Conservation (phyloP, 2,113 vertebrate genomes). For the Agapornis roseicollis region DNA sequence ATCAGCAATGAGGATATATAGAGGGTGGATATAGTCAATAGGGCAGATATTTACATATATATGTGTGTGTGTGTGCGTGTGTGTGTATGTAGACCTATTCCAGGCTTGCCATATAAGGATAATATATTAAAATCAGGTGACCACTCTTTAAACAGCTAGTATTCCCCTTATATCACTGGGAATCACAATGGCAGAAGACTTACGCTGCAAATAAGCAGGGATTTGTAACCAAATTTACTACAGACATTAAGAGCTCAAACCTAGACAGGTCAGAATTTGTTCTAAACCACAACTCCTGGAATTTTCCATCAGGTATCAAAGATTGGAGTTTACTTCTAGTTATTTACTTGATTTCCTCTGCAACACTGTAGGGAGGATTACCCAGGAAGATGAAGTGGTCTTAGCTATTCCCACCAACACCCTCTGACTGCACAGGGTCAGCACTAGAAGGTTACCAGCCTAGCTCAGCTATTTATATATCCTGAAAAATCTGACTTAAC, state of each 20-base stretch:
- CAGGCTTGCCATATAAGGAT: not conserved
- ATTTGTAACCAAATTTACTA: not conserved
- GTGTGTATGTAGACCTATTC: not conserved
- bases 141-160: not conserved
- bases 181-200: not conserved
- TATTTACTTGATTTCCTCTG: not conserved
- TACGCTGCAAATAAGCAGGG: not conserved
- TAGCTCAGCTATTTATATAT: not conserved
- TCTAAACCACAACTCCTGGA: not conserved
- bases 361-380: not conserved
- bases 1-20: not conserved
- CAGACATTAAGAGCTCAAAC: not conserved
- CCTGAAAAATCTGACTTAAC: not conserved
- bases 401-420: not conserved
- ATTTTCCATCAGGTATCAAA: not conserved
- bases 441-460: not conserved
- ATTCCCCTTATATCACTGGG: not conserved
- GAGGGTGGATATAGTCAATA: not conserved
- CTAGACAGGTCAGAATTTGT: not conserved
- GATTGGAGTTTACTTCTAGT: not conserved
- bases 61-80: no score
- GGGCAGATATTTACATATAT: not conserved
- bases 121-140: not conserved
- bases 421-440: not conserved
- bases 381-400: not conserved